A percentile compares a stretch with the other conserved stretches of the same genome.
phyloP scores from a whole-genome alignment of 2,888 invertebrate species.

The Meandrusa payeni region DNA sequence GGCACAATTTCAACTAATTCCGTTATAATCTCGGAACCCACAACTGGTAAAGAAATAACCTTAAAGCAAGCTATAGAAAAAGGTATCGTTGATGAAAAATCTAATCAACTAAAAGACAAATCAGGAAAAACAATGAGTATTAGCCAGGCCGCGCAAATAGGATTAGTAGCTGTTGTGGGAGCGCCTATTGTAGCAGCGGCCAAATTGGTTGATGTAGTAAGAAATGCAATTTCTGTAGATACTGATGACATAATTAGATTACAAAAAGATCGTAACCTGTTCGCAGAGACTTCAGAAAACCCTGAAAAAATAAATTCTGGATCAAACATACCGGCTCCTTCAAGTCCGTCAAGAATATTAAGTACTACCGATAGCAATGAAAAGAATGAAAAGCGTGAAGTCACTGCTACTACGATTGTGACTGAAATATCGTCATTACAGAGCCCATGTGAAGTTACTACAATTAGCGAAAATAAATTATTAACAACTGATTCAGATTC shows the following conservation, averaged over 20 bases:
- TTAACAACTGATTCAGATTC: constrained; percentile 14
- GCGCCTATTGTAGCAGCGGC: constrained; percentile 87
- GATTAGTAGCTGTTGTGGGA: constrained; percentile 87
- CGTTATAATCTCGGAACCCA: constrained; percentile 86
- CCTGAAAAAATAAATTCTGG: background rate
- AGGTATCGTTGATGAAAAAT: constrained; percentile 87
- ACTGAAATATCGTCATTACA: constrained; percentile 18
- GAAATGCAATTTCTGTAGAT: constrained; percentile 55
- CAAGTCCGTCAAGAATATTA: background rate
- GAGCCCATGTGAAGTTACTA: constrained; percentile 3
- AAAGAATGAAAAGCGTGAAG: background rate
- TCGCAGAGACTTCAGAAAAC: constrained; percentile 10
- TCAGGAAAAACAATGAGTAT: constrained; percentile 85
- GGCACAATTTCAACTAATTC: constrained; percentile 85
- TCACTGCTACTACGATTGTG: constrained; percentile 19
- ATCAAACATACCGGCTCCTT: background rate
- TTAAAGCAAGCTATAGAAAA: constrained; percentile 88
- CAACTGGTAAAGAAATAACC: constrained; percentile 84
- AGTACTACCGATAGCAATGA: constrained; percentile 1
- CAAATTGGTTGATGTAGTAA: constrained; percentile 83
- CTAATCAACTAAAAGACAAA: constrained; percentile 84
- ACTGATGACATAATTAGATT: constrained; percentile 6
- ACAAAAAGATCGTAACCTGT: constrained; percentile 15
- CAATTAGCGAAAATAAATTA: constrained; percentile 11
- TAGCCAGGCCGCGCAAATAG: constrained; percentile 88